phyloP scores from a whole-genome alignment of 2,888 invertebrate species.

The Parnassius smintheus region DNA sequence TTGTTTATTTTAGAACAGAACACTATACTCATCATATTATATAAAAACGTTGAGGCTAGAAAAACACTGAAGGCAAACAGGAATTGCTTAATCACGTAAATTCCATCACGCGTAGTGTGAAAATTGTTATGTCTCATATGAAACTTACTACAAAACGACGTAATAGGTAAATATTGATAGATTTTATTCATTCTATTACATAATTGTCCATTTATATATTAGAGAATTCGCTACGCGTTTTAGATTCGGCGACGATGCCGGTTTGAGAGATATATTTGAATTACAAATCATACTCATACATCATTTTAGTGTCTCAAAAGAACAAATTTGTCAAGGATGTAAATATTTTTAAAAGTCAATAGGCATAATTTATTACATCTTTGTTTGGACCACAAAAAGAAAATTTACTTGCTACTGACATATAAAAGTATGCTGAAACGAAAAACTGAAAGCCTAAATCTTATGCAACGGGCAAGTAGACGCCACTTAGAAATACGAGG shows the following conservation, averaged over 20 bases:
- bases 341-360: constrained; percentile 10
- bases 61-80: constrained; percentile 17
- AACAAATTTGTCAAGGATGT: constrained; percentile 7
- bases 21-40: too few species aligned
- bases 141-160: constrained; percentile 2
- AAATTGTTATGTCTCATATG: constrained; percentile 10
- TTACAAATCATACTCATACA: constrained; percentile 11
- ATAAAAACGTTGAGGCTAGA: neutral
- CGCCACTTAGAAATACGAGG: too few species aligned
- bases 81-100: constrained; percentile 10
- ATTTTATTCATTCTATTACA: constrained; percentile 9
- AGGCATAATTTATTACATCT: constrained; percentile 1
- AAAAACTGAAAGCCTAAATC: too few species aligned
- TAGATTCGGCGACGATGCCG: neutral
- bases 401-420: too few species aligned
- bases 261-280: constrained; percentile 2
- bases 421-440: too few species aligned
- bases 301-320: neutral
- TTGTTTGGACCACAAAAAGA: neutral
- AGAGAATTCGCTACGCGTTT: constrained; percentile 6
- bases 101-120: constrained; percentile 14
- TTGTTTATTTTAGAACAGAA: too few species aligned
- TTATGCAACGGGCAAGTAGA: too few species aligned
- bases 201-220: constrained; percentile 7
- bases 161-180: constrained; percentile 7